phyloP scores from a whole-genome alignment of 2,797 vertebrate genomes.

The Neosalanx taihuensis region DNA sequence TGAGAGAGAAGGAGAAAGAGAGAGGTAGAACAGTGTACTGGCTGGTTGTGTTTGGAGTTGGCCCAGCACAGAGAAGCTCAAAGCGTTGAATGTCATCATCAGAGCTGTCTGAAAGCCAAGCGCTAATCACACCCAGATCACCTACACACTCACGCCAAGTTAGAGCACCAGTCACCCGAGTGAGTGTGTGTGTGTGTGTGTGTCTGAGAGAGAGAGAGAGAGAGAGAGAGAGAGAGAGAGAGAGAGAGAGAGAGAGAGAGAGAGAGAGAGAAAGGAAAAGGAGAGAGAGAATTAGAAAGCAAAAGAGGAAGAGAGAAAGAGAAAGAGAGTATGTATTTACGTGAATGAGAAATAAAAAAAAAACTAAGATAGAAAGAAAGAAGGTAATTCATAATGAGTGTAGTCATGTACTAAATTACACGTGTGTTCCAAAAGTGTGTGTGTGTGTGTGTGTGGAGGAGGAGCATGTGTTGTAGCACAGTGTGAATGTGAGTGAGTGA shows the following conservation, averaged over 20 bases:
- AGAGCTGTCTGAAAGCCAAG: constrained; percentile 75
- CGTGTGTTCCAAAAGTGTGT: constrained; percentile 2
- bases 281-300: no score
- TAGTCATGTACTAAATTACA: constrained; percentile 25
- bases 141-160: constrained; percentile 77
- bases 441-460: constrained; percentile 2
- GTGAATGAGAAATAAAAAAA: no score
- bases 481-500: constrained; percentile 43
- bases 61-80: constrained; percentile 74
- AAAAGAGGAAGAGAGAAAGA: background rate
- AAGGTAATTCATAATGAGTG: constrained; percentile 13
- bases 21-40: constrained; percentile 64
- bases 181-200: constrained; percentile 47
- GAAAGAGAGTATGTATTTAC: background rate
- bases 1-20: constrained; percentile 17
- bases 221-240: constrained; percentile 19
- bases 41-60: constrained; percentile 71
- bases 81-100: constrained; percentile 82
- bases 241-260: background rate
- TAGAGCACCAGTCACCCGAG: constrained; percentile 70
- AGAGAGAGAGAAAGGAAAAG: background rate
- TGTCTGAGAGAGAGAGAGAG: constrained; percentile 18
- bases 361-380: no score
- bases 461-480: constrained; percentile 31
- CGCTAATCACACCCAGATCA: constrained; percentile 85